phyloP scores from a whole-genome alignment of 1,140 invertebrate species.

The Propsilocerus akamusi region DNA sequence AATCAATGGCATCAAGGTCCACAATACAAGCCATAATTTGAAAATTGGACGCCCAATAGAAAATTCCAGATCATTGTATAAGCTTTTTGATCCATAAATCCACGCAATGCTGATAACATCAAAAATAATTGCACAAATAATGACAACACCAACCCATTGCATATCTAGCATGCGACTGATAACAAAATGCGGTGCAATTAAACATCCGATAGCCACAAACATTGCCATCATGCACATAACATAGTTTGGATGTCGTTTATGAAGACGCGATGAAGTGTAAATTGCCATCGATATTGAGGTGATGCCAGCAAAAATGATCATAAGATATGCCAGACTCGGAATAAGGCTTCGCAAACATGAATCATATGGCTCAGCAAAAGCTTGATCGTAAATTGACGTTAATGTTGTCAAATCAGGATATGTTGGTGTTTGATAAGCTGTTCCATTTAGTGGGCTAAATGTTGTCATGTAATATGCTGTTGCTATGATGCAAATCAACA shows the following conservation, averaged over 20 bases:
- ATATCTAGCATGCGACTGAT: conserved; percentile 19
- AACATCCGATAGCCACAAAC: conserved; percentile 17
- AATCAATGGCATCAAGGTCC: conserved; percentile 19
- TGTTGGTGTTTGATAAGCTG: conserved; percentile 10
- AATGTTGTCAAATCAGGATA: conserved; percentile 21
- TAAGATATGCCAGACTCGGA: conserved; percentile 15
- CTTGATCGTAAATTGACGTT: conserved; percentile 21
- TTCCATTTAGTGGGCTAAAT: conserved; percentile 11
- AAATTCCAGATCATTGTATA: conserved; percentile 23
- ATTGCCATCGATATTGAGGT: conserved; percentile 18
- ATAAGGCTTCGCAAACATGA: conserved; percentile 13
- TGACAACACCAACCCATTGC: conserved; percentile 19
- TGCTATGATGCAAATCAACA: conserved; percentile 21
- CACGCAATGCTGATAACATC: conserved; percentile 21
- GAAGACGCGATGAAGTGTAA: conserved; percentile 19
- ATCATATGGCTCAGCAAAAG: conserved; percentile 7
- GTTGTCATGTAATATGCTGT: conserved; percentile 23
- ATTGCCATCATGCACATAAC: conserved; percentile 19
- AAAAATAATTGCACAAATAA: conserved; percentile 18
- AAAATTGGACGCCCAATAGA: conserved; percentile 23
- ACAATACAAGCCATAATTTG: conserved; percentile 18
- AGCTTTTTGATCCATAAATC: conserved; percentile 24
- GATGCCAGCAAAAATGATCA: conserved; percentile 17
- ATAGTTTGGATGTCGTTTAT: conserved; percentile 20
- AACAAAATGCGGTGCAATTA: conserved; percentile 18